Base-by-base conservation (phyloP, 2,888 invertebrate genomes). In the Gymnoscelis rufifasciata region DNA sequence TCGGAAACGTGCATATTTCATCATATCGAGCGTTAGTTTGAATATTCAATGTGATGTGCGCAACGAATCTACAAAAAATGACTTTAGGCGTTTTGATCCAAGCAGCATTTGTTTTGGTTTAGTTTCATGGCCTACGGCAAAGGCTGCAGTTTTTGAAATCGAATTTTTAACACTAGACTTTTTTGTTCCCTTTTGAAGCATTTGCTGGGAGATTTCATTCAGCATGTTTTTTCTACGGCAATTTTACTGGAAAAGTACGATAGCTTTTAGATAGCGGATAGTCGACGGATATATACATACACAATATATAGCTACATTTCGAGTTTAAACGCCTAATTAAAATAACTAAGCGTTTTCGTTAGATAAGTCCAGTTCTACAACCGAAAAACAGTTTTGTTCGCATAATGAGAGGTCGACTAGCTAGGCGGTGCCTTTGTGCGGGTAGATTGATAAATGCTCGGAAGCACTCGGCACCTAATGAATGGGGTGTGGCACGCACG, bases 371-470 rank as follows among this genome's bases (percentile, higher is more conserved):
- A 19, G 19, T 2, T 19, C 5, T 19, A 19, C 19, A 19, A 44
- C 52, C 52, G 35, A 52, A 57, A 57, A 56, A 54, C 54, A 49
- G 51, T 51, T 51, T 52, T 54, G 51, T 57, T 58, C 54, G 45
- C 54, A 56, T 58, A 52, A 58, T 56, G 54, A 56, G 56, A 59
- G 59, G 60, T 41, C 49, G 49, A 28, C 62, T 66, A 70, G 68
- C 67, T 66, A 71, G 70, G 68, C 64, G 69, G 66, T 66, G 65
- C 69, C 63, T 59, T 60, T 65, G 66, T 71, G 71, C 60, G 73
- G 71, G 75, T 72, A 74, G 84, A 83, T 83, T 87, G 87, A 86
- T 86, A 86, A 83, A 87, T 83, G 82, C 78, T 77, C 83, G 84
- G 83, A 87, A 86, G 83, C 86, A 86, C 86, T 87, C 82, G 75